phyloP scores from a whole-genome alignment of 2,113 vertebrate species.

The Etia nguti region DNA sequence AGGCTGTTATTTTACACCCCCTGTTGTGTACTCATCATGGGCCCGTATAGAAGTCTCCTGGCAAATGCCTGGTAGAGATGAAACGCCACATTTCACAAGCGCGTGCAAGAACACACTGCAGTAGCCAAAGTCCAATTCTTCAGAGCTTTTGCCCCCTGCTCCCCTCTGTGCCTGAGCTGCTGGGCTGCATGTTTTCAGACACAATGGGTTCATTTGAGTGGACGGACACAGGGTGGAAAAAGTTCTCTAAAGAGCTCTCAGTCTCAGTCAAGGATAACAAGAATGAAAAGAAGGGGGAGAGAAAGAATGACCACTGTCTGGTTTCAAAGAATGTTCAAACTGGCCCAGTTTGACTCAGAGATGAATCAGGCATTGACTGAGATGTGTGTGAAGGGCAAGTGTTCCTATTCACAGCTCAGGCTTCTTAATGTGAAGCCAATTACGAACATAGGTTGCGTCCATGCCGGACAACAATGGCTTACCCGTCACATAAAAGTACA shows the following conservation, averaged over 20 bases:
- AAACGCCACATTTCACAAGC: constrained; percentile 62
- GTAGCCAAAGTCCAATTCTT: constrained; percentile 15
- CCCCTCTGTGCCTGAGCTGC: constrained; percentile 10
- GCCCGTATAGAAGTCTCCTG: constrained; percentile 1
- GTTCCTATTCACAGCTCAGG: constrained; percentile 1
- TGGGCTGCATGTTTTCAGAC: constrained; percentile 31
- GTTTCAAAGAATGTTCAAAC: constrained; percentile 26
- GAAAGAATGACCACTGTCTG: constrained; percentile 50
- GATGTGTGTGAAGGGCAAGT: constrained; percentile 1
- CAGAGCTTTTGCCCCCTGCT: neutral
- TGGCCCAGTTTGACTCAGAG: constrained; percentile 7
- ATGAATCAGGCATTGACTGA: constrained; percentile 51
- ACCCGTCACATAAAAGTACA: neutral
- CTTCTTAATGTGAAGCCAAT: constrained; percentile 3
- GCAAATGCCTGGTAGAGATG: constrained; percentile 28
- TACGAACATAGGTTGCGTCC: neutral
- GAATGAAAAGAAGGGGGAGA: constrained; percentile 33
- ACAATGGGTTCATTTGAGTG: constrained; percentile 63
- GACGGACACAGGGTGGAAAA: constrained; percentile 47
- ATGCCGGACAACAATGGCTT: neutral
- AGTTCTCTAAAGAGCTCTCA: constrained; percentile 21
- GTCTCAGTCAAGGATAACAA: constrained; percentile 46
- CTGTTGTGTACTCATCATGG: neutral
- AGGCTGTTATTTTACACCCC: constrained; percentile 9
- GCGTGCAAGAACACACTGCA: constrained; percentile 18